Conservation (phyloP, 2,888 invertebrate species). For the Cataglyphis rosenhaueri region DNA sequence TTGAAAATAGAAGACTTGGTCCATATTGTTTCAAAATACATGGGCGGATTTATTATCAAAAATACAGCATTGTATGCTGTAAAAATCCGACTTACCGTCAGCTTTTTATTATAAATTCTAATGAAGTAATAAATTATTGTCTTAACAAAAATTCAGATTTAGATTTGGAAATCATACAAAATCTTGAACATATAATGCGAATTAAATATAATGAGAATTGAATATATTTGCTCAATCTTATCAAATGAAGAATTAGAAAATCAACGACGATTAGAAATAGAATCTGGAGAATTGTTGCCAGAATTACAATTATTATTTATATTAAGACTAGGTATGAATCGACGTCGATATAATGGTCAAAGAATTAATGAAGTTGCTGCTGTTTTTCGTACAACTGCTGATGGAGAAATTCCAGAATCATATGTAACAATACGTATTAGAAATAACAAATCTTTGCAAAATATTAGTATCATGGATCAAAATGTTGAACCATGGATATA, state of each 20-base stretch:
- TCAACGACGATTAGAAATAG: constrained; percentile 17
- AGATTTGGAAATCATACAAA: constrained; percentile 18
- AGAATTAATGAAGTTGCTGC: constrained; percentile 48
- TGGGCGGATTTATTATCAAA: neutral
- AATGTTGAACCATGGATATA: neutral
- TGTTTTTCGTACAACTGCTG: constrained; percentile 27
- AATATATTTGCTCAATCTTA: constrained; percentile 63
- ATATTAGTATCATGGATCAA: neutral
- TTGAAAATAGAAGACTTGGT: neutral
- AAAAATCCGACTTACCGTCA: neutral
- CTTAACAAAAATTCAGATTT: neutral
- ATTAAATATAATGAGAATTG: neutral
- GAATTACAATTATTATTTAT: constrained; percentile 58
- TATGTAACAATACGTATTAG: constrained; percentile 48
- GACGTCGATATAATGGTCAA: neutral
- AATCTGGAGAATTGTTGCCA: neutral
- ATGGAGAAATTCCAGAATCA: constrained; percentile 66
- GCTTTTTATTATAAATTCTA: neutral
- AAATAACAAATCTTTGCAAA: neutral
- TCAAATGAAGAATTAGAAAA: constrained; percentile 58
- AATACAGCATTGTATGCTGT: neutral
- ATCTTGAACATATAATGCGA: constrained; percentile 55
- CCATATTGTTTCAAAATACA: constrained; percentile 7
- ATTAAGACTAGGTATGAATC: constrained; percentile 44
- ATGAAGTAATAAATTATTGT: neutral